These are phyloP conservation scores for Coenonympha arcania DNA, from an alignment of 2,888 invertebrate species.

Conservation along the genomic window DNA sequence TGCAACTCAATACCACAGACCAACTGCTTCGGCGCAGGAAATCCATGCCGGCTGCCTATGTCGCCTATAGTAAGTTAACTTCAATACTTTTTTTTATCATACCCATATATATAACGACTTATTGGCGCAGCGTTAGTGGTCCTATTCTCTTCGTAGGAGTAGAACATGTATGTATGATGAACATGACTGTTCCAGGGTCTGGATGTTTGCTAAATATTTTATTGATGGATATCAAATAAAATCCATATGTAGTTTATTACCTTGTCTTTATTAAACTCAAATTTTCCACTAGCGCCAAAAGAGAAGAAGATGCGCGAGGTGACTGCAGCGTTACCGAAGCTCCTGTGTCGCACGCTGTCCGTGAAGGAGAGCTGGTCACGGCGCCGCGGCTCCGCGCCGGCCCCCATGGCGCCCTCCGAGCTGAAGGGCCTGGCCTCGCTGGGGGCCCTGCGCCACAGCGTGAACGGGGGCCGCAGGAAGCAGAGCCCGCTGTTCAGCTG, in stretches of 20 bases:
- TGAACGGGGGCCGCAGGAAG: constrained; percentile 44
- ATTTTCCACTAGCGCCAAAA: constrained; percentile 37
- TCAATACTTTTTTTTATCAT: too few relatives aligned
- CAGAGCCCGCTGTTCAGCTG: constrained; percentile 39
- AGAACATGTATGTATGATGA: too few relatives aligned
- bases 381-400: constrained; percentile 58
- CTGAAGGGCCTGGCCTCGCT: constrained; percentile 36
- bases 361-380: constrained; percentile 43
- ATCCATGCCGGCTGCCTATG: constrained; percentile 51
- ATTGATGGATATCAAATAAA: too few relatives aligned
- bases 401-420: constrained; percentile 44
- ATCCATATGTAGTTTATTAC: too few relatives aligned
- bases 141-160: too few relatives aligned
- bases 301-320: constrained; percentile 49
- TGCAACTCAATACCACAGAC: constrained; percentile 38
- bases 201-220: too few relatives aligned
- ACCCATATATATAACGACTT: too few relatives aligned
- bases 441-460: constrained; percentile 36
- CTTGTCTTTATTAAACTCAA: too few relatives aligned
- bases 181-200: too few relatives aligned
- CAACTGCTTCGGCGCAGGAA: constrained; percentile 45
- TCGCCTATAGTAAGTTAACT: constrained; percentile 37
- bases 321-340: constrained; percentile 38
- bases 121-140: too few relatives aligned
- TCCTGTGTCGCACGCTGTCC: constrained; percentile 45